Conservation (phyloP, 2,113 vertebrate genomes). For the Malurus alboscapulatus region DNA sequence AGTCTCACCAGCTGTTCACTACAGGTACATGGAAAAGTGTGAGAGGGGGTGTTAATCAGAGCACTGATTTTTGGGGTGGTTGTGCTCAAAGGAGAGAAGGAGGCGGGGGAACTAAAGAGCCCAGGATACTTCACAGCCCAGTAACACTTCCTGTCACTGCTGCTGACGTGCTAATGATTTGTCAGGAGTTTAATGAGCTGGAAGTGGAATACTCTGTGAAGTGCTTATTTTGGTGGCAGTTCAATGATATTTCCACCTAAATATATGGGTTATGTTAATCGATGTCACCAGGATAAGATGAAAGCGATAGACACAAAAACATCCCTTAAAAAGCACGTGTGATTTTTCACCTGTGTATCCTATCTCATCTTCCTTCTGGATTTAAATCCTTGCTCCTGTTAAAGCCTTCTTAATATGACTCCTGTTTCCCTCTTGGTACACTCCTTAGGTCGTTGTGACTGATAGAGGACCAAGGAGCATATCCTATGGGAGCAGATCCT, state of each 20-base stretch:
- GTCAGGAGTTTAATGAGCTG: slow-evolving; percentile 14
- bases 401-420: background rate
- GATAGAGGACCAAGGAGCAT: background rate
- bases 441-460: background rate
- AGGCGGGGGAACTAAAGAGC: background rate
- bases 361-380: background rate
- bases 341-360: background rate
- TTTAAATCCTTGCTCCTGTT: background rate
- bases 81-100: background rate
- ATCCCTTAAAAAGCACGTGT: background rate
- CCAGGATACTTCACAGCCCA: background rate
- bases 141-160: background rate
- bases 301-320: slow-evolving; percentile 19
- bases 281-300: background rate
- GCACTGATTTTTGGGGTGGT: background rate
- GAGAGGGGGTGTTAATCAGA: background rate
- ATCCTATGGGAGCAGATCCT: background rate
- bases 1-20: background rate
- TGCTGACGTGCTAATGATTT: slow-evolving; percentile 27
- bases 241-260: background rate
- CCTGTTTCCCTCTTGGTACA: background rate
- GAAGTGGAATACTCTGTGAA: background rate
- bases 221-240: background rate
- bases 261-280: slow-evolving; percentile 8
- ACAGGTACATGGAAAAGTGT: background rate